Percentiles rank a stretch among this genome's conserved stretches.
Evolutionary conservation across 2,113 vertebrate genomes (phyloP).

Genomic region (Microtus oregoni): DNA sequence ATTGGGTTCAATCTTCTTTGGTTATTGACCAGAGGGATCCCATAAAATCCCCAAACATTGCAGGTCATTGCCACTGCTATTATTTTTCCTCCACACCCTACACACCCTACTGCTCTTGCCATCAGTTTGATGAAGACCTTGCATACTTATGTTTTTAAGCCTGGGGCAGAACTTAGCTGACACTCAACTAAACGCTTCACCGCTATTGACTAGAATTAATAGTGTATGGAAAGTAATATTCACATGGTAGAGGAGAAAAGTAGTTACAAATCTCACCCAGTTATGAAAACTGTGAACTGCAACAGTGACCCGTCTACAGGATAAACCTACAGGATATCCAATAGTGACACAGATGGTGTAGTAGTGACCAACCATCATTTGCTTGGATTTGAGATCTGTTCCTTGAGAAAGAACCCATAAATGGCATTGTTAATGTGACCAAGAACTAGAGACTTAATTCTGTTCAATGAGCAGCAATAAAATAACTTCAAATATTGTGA

Average conservation of each 20-base stretch:
- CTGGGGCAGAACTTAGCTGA: not conserved
- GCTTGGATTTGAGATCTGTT: not conserved
- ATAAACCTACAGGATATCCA: not conserved
- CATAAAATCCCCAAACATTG: no score
- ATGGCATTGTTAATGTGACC: not conserved
- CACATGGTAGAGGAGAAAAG: not conserved
- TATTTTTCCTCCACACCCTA: not conserved
- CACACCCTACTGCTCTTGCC: accelerated
- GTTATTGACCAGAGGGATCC: not conserved
- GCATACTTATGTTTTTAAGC: not conserved
- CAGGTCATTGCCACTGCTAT: not conserved
- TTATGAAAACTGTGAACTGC: not conserved
- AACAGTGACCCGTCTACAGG: no score
- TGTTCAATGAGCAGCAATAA: not conserved
- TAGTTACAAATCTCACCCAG: not conserved
- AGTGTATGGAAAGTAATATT: not conserved
- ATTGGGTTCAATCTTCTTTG: not conserved
- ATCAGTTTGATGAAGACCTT: not conserved
- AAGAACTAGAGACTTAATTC: not conserved
- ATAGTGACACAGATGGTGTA: not conserved
- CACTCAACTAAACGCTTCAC: not conserved
- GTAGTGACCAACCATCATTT: not conserved
- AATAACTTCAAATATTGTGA: not conserved
- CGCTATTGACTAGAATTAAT: not conserved
- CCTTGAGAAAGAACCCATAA: not conserved